Percentiles rank a stretch among this genome's conserved stretches.
phyloP scores from a whole-genome alignment of 1,140 invertebrate species.

The Aphelinus certus region DNA sequence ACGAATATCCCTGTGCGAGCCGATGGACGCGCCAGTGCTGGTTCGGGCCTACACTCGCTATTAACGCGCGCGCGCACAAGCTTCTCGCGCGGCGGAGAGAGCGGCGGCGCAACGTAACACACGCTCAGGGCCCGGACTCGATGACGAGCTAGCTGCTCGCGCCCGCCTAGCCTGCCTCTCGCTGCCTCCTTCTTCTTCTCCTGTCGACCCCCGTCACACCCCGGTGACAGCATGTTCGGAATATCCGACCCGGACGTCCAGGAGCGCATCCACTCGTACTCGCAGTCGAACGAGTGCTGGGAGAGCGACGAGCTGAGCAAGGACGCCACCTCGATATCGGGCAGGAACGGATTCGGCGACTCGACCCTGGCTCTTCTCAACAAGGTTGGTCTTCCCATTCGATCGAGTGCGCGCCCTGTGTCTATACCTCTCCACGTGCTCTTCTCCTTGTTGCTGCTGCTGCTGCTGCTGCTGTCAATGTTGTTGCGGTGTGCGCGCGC shows the following conservation, averaged over 20 bases:
- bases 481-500: too few species aligned
- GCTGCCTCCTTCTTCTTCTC: too few species aligned
- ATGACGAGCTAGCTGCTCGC: not conserved
- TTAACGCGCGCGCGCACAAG: too few species aligned
- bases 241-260: conserved; percentile 9
- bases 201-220: not conserved
- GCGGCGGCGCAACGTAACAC: not conserved
- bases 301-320: conserved; percentile 1
- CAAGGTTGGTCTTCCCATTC: conserved; percentile 16
- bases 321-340: not conserved
- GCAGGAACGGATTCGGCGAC: conserved; percentile 1
- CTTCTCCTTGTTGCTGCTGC: conserved; percentile 5
- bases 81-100: not conserved
- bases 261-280: conserved; percentile 1
- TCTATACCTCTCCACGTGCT: conserved; percentile 14
- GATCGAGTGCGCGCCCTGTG: not conserved
- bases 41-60: too few species aligned
- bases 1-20: too few species aligned
- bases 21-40: too few species aligned
- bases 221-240: conserved; percentile 2
- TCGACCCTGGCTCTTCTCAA: conserved; percentile 21
- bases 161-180: not conserved
- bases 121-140: not conserved
- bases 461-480: conserved; percentile 13
- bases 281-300: conserved; percentile 15